These are phyloP conservation scores for Drosophila malerkotliana DNA, from an alignment of 1,140 invertebrate species.

Conservation along the genomic window DNA sequence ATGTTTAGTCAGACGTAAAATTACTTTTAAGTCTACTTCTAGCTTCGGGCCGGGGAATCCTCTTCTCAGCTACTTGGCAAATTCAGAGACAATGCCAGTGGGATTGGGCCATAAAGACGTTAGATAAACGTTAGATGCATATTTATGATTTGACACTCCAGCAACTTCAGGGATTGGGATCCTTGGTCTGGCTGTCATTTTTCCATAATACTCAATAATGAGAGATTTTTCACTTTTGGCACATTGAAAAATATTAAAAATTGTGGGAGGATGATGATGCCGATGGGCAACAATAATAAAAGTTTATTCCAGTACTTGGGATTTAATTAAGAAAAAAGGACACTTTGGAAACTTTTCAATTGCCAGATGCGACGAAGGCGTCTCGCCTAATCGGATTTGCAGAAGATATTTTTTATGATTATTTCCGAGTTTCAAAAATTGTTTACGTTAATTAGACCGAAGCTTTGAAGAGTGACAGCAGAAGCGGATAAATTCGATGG, in stretches of 20 bases:
- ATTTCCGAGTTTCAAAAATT: conserved; percentile 60
- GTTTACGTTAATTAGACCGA: conserved; percentile 73
- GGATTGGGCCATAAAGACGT: conserved; percentile 68
- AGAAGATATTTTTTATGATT: conserved; percentile 74
- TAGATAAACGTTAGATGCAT: conserved; percentile 80
- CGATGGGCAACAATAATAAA: conserved; percentile 63
- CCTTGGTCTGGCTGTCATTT: conserved; percentile 52
- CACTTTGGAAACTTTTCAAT: conserved; percentile 71
- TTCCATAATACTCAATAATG: conserved; percentile 73
- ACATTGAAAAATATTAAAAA: conserved; percentile 54
- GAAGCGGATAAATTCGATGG: conserved; percentile 1
- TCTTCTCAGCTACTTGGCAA: conserved; percentile 7
- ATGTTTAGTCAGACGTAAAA: conserved; percentile 84
- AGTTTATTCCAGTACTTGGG: conserved; percentile 74
- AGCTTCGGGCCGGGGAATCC: conserved; percentile 16
- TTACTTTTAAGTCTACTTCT: conserved; percentile 83
- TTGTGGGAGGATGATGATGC: neutral
- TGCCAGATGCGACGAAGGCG: conserved; percentile 68
- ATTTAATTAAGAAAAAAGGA: conserved; percentile 81
- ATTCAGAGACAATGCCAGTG: conserved; percentile 39
- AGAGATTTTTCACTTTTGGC: conserved; percentile 69
- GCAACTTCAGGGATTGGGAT: conserved; percentile 11
- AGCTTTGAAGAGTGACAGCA: conserved; percentile 30
- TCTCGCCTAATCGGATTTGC: conserved; percentile 74
- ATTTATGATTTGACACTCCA: conserved; percentile 78